Percentiles rank a stretch among this genome's conserved stretches.
Evolutionary conservation across 2,797 vertebrate genomes (phyloP).

Genomic region (Alauda arvensis): DNA sequence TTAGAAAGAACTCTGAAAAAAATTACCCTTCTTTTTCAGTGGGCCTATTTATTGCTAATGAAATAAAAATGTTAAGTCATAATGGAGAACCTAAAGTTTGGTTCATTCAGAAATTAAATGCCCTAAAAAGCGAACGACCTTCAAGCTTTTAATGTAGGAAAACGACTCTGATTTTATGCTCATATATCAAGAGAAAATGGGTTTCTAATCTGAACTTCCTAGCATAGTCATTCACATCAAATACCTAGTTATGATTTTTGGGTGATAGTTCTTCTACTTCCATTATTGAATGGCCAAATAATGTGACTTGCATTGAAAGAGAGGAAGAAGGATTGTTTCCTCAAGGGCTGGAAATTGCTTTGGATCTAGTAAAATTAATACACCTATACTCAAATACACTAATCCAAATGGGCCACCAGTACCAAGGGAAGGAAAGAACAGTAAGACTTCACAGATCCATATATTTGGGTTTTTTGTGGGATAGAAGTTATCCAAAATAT

Average conservation of each 20-base stretch:
- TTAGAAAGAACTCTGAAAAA: neutral
- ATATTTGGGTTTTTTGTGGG: neutral
- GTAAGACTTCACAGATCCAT: neutral
- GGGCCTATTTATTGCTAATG: neutral
- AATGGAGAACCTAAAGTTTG: neutral
- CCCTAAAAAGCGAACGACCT: neutral
- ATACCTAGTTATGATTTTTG: neutral
- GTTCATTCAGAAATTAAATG: neutral
- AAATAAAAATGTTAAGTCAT: conserved; percentile 17
- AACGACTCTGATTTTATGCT: neutral
- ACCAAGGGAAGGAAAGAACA: neutral
- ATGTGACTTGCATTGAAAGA: neutral
- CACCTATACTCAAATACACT: neutral
- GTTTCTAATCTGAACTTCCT: neutral
- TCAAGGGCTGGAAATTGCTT: neutral
- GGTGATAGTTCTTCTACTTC: neutral
- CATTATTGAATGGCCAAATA: neutral
- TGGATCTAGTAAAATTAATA: neutral
- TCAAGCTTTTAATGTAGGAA: neutral
- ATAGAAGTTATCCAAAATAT: neutral
- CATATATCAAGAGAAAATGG: neutral
- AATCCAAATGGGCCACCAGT: neutral
- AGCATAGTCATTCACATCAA: neutral
- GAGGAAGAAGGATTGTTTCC: neutral
- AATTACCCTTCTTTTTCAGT: neutral